Evolutionary conservation across 64 coral and sea anemone genomes (phyloP).

Genomic region (Pocillopora verrucosa): DNA sequence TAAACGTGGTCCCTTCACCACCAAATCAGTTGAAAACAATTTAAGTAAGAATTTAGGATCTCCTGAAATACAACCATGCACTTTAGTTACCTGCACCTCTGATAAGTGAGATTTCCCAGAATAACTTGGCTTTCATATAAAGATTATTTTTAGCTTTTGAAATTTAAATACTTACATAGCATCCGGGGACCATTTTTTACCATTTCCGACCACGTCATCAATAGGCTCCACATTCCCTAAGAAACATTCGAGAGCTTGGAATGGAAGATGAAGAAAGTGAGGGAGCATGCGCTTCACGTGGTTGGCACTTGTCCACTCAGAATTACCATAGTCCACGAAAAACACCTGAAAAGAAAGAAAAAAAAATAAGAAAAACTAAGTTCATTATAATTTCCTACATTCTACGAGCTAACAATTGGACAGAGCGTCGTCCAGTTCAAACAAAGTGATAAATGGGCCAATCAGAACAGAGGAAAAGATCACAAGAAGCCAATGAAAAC

Average conservation of each 20-base stretch:
- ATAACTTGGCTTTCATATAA: too few relatives aligned
- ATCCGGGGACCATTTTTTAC: slow-evolving; percentile 60
- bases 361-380: not conserved
- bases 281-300: slow-evolving; percentile 87
- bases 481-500: not conserved
- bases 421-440: too few relatives aligned
- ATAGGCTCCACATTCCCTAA: slow-evolving; percentile 72
- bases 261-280: slow-evolving; percentile 94
- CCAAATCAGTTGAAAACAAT: too few relatives aligned
- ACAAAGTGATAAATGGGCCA: too few relatives aligned
- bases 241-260: slow-evolving; percentile 94
- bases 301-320: slow-evolving; percentile 71
- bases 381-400: not conserved
- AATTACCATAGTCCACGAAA: slow-evolving; percentile 93
- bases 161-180: slow-evolving; percentile 55
- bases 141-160: not conserved
- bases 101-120: too few relatives aligned
- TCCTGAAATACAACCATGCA: too few relatives aligned
- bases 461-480: too few relatives aligned
- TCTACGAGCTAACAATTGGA: too few relatives aligned
- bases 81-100: too few relatives aligned
- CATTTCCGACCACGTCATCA: slow-evolving; percentile 8
- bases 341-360: slow-evolving; percentile 49
- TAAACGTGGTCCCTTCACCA: too few relatives aligned
- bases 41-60: too few relatives aligned